Conservation (phyloP, 2,888 invertebrate genomes). For the Aleiodes testaceus region DNA sequence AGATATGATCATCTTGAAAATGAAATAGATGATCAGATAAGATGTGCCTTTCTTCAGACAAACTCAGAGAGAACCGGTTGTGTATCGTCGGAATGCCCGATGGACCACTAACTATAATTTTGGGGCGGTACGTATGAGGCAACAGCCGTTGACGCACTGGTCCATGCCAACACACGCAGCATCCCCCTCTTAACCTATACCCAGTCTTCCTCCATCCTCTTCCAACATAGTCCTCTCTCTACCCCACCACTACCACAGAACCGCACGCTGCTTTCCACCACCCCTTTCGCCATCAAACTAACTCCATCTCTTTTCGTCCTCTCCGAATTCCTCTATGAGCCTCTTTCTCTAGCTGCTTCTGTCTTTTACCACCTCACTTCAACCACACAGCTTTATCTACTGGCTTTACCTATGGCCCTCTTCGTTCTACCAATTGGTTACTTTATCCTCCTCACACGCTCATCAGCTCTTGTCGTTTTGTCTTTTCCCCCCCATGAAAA, state of each 20-base stretch:
- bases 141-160: constrained; percentile 74
- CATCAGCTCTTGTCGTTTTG: constrained; percentile 29
- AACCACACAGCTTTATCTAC: constrained; percentile 42
- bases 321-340: constrained; percentile 48
- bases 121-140: constrained; percentile 72
- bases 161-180: constrained; percentile 73
- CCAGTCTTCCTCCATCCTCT: constrained; percentile 66
- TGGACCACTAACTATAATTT: constrained; percentile 70
- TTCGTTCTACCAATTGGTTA: constrained; percentile 58
- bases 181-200: constrained; percentile 51
- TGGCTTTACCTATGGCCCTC: constrained; percentile 52
- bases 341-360: background rate
- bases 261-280: constrained; percentile 51
- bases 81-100: constrained; percentile 58
- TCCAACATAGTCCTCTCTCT: constrained; percentile 59
- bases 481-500: constrained; percentile 17
- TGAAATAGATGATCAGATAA: background rate
- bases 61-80: background rate
- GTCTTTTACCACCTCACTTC: constrained; percentile 34
- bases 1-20: background rate
- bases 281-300: constrained; percentile 53
- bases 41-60: background rate
- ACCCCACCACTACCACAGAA: constrained; percentile 56
- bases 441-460: constrained; percentile 46
- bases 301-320: constrained; percentile 59